Evolutionary conservation across 2,113 vertebrate genomes (phyloP), one percentile per base, ranked within the genome.

Genomic region (Tragelaphus buxtoni): DNA sequence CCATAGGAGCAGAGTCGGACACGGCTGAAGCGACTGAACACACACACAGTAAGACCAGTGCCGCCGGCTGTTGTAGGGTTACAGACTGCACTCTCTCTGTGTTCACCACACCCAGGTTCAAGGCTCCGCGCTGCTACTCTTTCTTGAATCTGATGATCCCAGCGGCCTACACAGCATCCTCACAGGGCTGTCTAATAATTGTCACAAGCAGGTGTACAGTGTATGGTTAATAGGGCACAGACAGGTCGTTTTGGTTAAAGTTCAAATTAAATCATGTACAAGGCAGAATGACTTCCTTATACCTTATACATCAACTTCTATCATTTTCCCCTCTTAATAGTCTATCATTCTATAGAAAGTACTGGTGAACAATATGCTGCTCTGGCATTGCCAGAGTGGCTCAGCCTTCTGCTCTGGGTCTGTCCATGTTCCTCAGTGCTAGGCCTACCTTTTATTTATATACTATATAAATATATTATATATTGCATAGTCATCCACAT

Each of bases 21-120:
- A 39, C 0, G 3, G 11, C n/a, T 69, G 4, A 39, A 22, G 65
- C 22, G n/a, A 72, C 18, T 39, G n/a, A 22, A 35, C 35, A 39
- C 65, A 69, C 17, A 69, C n/a, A 69, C 18, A 39, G 26, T 49
- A 47, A 77, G 26, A 30, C 42, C 72, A 49, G 74, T 1, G 22
- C 45, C 0, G 0, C 45, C 1, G 1, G 28, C 28, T 61, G 5
- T 47, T 77, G 4, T 0, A 47, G 4, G 8, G 26, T 17, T 77
- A 47, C 3, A 47, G 14, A 30, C 8, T 30, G 16, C 11, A 28
- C 14, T 77, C 14, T 8, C 7, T 76, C 72, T 77, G 74, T 47
- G 74, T 77, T 17, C 74, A 77, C 13, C 4, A 16, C 14, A 32
- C 9, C 45, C 76, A 51, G 2, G 1, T 79, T 32, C 17, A 32